Evolutionary conservation across 2,888 invertebrate species (phyloP), one percentile per base, ranked within the genome.

Genomic region (Nomada ruficornis): DNA sequence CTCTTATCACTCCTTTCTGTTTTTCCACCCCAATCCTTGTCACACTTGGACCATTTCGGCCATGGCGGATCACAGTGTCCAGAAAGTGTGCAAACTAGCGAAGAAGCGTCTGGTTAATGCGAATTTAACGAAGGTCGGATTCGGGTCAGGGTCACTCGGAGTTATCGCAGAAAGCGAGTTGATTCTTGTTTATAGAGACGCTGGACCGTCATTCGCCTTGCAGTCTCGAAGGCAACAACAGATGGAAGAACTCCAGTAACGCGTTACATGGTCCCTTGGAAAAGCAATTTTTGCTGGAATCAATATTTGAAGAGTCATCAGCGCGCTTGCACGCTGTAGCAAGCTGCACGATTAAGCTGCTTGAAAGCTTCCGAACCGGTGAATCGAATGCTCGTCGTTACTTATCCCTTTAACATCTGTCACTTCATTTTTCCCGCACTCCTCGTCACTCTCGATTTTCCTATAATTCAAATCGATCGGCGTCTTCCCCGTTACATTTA

Each of bases 241-340:
- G 11, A 20, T 0, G 13, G 2, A 18, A 36, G 60, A 23, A 36
- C 60, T 36, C 10, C 50, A 20, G 36, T 60, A 70, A 50, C 59
- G 70, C 15, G 13, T 36, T 50, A 50, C 70, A 23, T 15, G 70
- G 20, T 47, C 47, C 3, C 29, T 15, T 36, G 57, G 57, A 20
- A 13, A 23, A 65, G 57, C 57, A 73, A 73, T 73, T 73, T 67
- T 67, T 63, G 0, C 36, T 4, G 47, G 29, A 36, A 73, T 23
- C 57, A 65, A 71, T 71, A 71, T 71, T 71, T 62, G 18, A 60
- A 36, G 70, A 52, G 60, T 71, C 60, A 52, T 71, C 18, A 15
- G 29, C 18, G 60, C 50, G 52, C 60, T 36, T 36, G 36, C 20
- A 47, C 29, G 2, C 18, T 20, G 47, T 18, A 50, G 59, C 29